A percentile compares a stretch with the other conserved stretches of the same genome.
Evolutionary conservation across 2,888 invertebrate species (phyloP).

Genomic region (Acanthosoma haemorrhoidale): DNA sequence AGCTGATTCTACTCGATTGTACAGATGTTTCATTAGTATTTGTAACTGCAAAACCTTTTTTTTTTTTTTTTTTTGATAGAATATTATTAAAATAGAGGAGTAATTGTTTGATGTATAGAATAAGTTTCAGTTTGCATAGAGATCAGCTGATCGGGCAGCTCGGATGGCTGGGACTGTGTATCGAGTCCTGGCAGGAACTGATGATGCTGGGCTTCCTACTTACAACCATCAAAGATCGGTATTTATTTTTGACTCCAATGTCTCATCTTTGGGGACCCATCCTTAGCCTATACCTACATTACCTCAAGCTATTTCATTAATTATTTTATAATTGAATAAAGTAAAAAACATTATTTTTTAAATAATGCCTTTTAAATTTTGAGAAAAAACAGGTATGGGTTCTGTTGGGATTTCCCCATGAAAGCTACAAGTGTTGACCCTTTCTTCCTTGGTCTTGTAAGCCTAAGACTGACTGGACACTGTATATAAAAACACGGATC

Average conservation of each 20-base stretch:
- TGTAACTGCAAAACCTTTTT: too few relatives aligned
- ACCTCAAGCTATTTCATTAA: not conserved
- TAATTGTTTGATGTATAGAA: constrained; percentile 30
- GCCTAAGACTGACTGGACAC: constrained; percentile 26
- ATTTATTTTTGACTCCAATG: constrained; percentile 42
- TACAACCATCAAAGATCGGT: constrained; percentile 58
- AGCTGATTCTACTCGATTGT: too few relatives aligned
- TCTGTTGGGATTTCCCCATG: not conserved
- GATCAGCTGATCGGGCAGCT: constrained; percentile 73
- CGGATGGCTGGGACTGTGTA: constrained; percentile 72
- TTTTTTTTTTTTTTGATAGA: not conserved
- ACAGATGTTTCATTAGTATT: too few relatives aligned
- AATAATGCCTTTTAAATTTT: not conserved
- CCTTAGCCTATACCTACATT: not conserved
- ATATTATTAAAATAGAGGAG: constrained; percentile 6
- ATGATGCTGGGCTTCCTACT: constrained; percentile 61
- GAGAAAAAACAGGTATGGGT: constrained; percentile 12
- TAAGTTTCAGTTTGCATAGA: constrained; percentile 48
- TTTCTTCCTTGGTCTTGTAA: constrained; percentile 26
- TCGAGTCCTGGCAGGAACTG: constrained; percentile 71
- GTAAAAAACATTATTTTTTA: not conserved
- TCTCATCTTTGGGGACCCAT: constrained; percentile 22
- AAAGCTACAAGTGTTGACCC: constrained; percentile 25
- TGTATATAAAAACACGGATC: constrained; percentile 24
- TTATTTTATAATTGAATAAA: not conserved